Evolutionary conservation across 2,113 vertebrate genomes (phyloP), one percentile per base, ranked within the genome.

Genomic region (Lasiurus borealis): DNA sequence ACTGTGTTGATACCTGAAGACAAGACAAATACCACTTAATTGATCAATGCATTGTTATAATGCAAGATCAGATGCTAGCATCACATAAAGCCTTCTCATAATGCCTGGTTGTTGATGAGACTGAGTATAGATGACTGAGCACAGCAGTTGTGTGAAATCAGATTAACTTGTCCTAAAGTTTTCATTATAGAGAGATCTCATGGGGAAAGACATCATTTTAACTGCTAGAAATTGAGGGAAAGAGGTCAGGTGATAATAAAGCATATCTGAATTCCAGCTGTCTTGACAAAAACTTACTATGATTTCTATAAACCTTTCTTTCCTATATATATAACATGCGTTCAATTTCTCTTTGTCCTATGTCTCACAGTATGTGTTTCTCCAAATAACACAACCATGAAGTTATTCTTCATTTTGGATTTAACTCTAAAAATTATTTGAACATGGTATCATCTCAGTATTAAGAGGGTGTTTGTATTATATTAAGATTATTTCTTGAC

Each of bases 371-470:
- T 90, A 84, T 80, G 29, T 31, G 85, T 73, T 40, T 21, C 46
- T 88, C 36, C 52, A 36, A 83, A 69, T 80, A 90, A 90, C n/a
- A 59, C 14, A 64, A 50, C 31, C 62, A 36, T 73, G 44, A 84
- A 94, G 59, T 48, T 57, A 91, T 84, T 44, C 34, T 88, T 84
- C 10, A 50, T 88, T 94, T 87, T 52, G 31, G 15, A 66, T 46
- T 57, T 76, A 46, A 77, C 29, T 46, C 7, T 78, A 75, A 73
- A 90, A 76, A 52, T 85, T 75, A 25, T 80, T 57, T 85, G 18
- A 80, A 6, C 0, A 1, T 76, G 36, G 6, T 44, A 29, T n/a
- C 77, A 81, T 69, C 46, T 91, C 46, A 31, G 3, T 62, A 27
- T 50, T 48, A 62, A 57, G 5, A 85, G 7, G 1, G 23, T 31